Evolutionary conservation across 2,888 invertebrate species (phyloP), one percentile per base, ranked within the genome.

Genomic region (Eupithecia pulchellata): DNA sequence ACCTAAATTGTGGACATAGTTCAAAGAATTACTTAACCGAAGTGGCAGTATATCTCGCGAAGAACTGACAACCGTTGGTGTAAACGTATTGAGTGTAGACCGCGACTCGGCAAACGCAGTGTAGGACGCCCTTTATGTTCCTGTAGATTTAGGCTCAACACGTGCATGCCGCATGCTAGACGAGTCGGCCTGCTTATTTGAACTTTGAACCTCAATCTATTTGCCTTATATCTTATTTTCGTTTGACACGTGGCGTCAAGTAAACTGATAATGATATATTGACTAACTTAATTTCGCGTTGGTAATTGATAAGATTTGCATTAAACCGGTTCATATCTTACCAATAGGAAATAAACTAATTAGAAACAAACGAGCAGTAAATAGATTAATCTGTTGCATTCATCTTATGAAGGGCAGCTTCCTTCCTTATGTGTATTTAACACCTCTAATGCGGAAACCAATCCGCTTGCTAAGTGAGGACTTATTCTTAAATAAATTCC

Each of bases 131-230:
- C n/a, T n/a, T n/a, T n/a, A n/a, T 52, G 13, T 52, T 52, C 20
- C 2, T 30, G 30, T n/a, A 60, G n/a, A 36, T 64, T 69, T 5
- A 60, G 67, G 25, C 32, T 32, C 64, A 62, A 68, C 73, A 73
- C 64, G 69, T 17, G 64, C 25, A 20, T 34, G 11, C 27, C 65
- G 29, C 69, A 68, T 73, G 69, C 60, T 5, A 69, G 69, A 71
- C 66, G 62, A 64, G 58, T 34, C 42, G 66, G 32, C 60, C 64
- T 65, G 66, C 42, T 61, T 66, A 52, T 6, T 64, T 72, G 72
- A 69, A 75, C 75, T 77, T 73, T 75, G 68, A 57, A 75, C 77
- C 61, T 32, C 25, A 61, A n/a, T 72, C 63, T 52, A 64, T 52
- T 25, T 25, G 52, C 36, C 27, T 17, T 60, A 42, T 47, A 42